These are phyloP conservation scores for Drosophila murphyi DNA, from an alignment of 1,140 invertebrate species.

Conservation along the genomic window DNA sequence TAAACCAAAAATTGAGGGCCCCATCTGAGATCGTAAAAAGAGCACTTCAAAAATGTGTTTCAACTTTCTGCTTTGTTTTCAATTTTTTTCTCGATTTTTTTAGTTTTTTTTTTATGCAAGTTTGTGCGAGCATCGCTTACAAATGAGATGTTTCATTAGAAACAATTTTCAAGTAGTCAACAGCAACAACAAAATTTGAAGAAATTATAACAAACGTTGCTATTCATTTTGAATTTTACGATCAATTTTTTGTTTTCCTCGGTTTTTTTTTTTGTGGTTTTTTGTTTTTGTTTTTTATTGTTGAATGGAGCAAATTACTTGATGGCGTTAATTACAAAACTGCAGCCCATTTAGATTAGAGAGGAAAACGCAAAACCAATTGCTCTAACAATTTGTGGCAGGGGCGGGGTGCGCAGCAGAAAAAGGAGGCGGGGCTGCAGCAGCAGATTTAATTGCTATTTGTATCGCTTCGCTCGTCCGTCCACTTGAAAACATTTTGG, in stretches of 20 bases:
- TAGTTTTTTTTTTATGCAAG: too few relatives aligned
- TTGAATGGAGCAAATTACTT: conserved; percentile 36
- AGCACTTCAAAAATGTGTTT: conserved; percentile 5
- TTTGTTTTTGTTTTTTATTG: background rate
- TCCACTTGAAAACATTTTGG: conserved; percentile 37
- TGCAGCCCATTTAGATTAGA: conserved; percentile 54
- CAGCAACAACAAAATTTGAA: background rate
- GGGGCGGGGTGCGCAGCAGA: too few relatives aligned
- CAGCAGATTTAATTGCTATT: conserved; percentile 38
- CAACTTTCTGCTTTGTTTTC: conserved; percentile 2
- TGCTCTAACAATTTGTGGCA: conserved; percentile 1
- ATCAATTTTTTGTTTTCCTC: conserved; percentile 11
- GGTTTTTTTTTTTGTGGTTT: background rate
- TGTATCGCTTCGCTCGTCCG: conserved; percentile 3
- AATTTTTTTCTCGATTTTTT: conserved; percentile 2
- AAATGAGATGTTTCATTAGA: conserved; percentile 39
- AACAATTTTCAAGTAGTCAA: conserved; percentile 44
- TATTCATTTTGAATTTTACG: conserved; percentile 42
- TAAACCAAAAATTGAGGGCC: background rate
- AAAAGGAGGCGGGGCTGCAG: background rate
- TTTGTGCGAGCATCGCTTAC: conserved; percentile 10
- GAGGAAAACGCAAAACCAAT: conserved; percentile 38
- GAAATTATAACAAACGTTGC: conserved; percentile 30
- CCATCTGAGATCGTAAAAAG: conserved; percentile 3
- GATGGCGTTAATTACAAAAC: conserved; percentile 56